Evolutionary conservation across 2,888 invertebrate genomes (phyloP), one percentile per base, ranked within the genome.

Genomic region (Melipona bicolor): DNA sequence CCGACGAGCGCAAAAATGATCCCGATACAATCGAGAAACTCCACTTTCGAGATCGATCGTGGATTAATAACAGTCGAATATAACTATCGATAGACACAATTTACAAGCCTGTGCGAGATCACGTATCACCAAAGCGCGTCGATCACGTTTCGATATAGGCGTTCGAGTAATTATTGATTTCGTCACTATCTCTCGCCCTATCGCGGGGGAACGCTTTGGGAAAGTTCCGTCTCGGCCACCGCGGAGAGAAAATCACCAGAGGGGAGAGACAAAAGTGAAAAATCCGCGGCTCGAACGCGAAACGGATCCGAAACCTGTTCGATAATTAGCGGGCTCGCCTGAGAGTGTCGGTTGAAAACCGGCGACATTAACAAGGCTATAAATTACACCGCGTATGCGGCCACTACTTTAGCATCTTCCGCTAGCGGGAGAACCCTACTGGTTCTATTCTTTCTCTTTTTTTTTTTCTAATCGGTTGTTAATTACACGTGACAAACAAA

Each of bases 271-370:
- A 77, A 84, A 71, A 74, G 67, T 71, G 81, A 78, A 84, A 84
- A 81, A 71, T 71, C 32, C n/a, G 0, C 9, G 36, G 32, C 54
- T 71, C 13, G 68, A 49, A 50, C 21, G 36, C 59, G 52, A 59
- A 36, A 67, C 49, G 52, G 62, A 49, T 49, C 62, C 67, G 65
- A 83, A 75, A 81, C 83, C 73, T 70, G 81, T 78, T 82, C 71
- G 71, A 76, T 84, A 84, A 84, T 84, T 84, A 84, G 78, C 75
- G 75, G 32, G 70, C 73, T 77, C 77, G 77, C 67, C 65, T 61
- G 54, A 77, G 68, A 78, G 67, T 74, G 83, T 81, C 81, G 32
- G 68, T 19, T 74, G 49, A 70, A 77, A 77, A 61, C 54, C 61
- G 56, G 50, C 69, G 62, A 71, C 67, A 71, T 81, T 77, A 81